phyloP scores from a whole-genome alignment of 35 echinoderm and acorn worm species.

The Chiridota heheva region DNA sequence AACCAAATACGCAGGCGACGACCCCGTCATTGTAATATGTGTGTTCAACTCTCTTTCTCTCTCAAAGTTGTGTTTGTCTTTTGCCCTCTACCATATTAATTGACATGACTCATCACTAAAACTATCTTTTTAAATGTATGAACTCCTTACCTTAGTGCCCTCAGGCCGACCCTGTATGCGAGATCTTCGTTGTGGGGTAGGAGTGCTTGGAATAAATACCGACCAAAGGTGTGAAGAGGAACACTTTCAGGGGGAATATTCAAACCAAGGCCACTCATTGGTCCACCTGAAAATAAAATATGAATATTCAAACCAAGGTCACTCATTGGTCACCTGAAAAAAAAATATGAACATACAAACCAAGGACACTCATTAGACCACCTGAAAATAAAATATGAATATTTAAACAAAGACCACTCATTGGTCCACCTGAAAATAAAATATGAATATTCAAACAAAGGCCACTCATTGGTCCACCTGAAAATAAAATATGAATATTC shows the following conservation, averaged over 20 bases:
- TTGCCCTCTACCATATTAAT: no score
- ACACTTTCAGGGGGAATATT: constrained; percentile 90
- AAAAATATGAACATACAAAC: constrained; percentile 49
- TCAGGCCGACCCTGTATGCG: constrained; percentile 91
- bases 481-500: no score
- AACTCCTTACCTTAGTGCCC: constrained; percentile 83
- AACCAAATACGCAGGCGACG: no score
- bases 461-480: no score
- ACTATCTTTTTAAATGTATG: no score
- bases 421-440: no score
- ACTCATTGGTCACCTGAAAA: background rate
- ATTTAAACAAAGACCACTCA: background rate
- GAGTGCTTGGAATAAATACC: constrained; percentile 93
- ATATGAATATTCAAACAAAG: no score
- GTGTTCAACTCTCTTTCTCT: no score
- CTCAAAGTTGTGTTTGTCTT: no score
- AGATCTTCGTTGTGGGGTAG: constrained; percentile 85
- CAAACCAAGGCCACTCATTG: constrained; percentile 77
- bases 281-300: constrained; percentile 56
- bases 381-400: constrained; percentile 34
- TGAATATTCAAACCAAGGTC: background rate
- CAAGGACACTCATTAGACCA: constrained; percentile 81
- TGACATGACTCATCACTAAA: no score
- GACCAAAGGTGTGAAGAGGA: constrained; percentile 94
- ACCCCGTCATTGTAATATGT: no score